A percentile compares a stretch with the other conserved stretches of the same genome.
Conservation (phyloP, 2,797 vertebrate genomes). For the Spatula clypeata region DNA sequence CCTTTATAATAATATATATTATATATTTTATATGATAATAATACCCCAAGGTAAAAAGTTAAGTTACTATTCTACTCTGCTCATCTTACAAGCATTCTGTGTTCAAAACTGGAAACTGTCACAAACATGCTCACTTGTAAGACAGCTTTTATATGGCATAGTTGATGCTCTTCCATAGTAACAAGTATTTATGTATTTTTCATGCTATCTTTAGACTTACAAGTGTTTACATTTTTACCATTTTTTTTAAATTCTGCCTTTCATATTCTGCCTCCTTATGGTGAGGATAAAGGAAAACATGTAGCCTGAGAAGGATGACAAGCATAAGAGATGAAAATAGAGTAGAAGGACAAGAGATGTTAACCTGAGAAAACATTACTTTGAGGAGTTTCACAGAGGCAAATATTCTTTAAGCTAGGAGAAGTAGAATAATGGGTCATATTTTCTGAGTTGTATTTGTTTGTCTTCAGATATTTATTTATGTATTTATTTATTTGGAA, state of each 20-base stretch:
- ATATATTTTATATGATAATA: too few species aligned
- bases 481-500: not conserved
- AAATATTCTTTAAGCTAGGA: not conserved
- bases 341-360: not conserved
- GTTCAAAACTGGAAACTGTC: not conserved
- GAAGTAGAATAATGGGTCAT: not conserved
- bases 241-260: not conserved
- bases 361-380: not conserved
- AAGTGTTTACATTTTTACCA: not conserved
- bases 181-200: not conserved
- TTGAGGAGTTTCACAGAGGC: not conserved
- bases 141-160: not conserved
- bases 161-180: not conserved
- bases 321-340: not conserved
- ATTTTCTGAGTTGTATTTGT: not conserved
- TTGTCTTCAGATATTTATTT: not conserved
- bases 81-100: not conserved
- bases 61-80: not conserved
- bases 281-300: not conserved
- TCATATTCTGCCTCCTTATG: not conserved
- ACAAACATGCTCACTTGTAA: not conserved
- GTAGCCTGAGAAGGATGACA: not conserved
- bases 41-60: not conserved
- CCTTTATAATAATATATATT: not conserved
- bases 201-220: not conserved